Base-by-base conservation (phyloP, 2,888 invertebrate species). In the Furcula furcula region DNA sequence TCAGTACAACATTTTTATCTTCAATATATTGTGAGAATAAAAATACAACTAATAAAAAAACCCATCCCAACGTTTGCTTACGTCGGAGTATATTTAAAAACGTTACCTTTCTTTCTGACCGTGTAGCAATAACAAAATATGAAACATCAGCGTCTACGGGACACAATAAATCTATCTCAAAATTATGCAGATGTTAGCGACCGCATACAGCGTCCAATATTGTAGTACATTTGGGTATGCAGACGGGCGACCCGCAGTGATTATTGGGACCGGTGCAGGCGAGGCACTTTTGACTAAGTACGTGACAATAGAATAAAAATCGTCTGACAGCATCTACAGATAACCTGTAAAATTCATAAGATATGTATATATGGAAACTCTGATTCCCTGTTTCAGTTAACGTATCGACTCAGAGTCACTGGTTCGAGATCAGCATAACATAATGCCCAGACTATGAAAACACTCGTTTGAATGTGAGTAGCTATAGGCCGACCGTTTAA, bases 151-250 rank as follows among this genome's bases (percentile, higher is more conserved):
- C 43, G 40, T 53, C 41, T 57, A 26, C 35, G 33, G 7, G 18
- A 25, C 20, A 38, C 43, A 44, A 55, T 55, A 57, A 50, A 55
- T 57, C 58, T 38, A 9, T 14, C 20, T 32, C 31, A 38, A 41
- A 36, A 43, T 54, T 57, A 55, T 55, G 55, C 43, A 41, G 57
- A 55, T 57, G 38, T 50, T 38, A 33, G 51, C 32, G 35, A 29
- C 43, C 46, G 57, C 43, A 46, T 54, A 57, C 50, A 26, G 58
- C 27, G 25, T 6, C 39, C 39, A 54, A 38, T 44, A 39, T 31
- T 50, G 38, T 30, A 38, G 10, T 23, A 7, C 14, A 9, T 15
- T 38, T 13, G 34, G 32, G 22, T 14, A 13, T 0, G 2, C 18
- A 28, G 16, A 28, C 28, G 28, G 7, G 28, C 18, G 6, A 15